phyloP scores from a whole-genome alignment of 2,797 vertebrate genomes.

The Thamnophis elegans region DNA sequence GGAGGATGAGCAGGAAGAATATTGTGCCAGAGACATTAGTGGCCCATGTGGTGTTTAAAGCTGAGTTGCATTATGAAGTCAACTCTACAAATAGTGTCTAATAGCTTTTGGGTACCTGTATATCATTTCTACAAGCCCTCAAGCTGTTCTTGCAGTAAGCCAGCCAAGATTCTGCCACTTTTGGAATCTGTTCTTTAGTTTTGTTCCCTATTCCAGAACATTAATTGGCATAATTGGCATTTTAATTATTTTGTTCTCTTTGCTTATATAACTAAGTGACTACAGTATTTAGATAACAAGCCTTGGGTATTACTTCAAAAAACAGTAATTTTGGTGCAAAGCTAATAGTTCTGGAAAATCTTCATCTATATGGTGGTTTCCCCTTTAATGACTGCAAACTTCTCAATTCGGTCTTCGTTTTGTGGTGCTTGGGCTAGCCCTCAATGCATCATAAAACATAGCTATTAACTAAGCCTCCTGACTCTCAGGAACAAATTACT shows the following conservation, averaged over 20 bases:
- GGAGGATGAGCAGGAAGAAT: not conserved
- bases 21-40: conserved; percentile 6
- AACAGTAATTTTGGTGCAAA: not conserved
- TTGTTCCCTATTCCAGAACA: not conserved
- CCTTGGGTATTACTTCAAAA: accelerated
- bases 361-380: not conserved
- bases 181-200: conserved; percentile 12
- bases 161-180: conserved; percentile 27
- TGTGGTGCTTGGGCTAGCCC: conserved; percentile 39
- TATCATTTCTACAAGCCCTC: conserved; percentile 29
- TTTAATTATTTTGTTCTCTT: conserved; percentile 5
- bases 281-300: not conserved
- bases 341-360: conserved; percentile 28
- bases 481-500: conserved; percentile 56
- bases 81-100: conserved; percentile 30
- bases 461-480: conserved; percentile 48
- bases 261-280: not conserved
- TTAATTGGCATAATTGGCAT: conserved; percentile 20
- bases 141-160: conserved; percentile 19
- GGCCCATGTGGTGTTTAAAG: conserved; percentile 14
- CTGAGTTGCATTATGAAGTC: conserved; percentile 24
- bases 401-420: conserved; percentile 31
- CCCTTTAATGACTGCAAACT: conserved; percentile 31
- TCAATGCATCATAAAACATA: conserved; percentile 36
- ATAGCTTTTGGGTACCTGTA: conserved; percentile 29